Evolutionary conservation across 2,113 vertebrate species (phyloP).

Genomic region (Camelus bactrianus): DNA sequence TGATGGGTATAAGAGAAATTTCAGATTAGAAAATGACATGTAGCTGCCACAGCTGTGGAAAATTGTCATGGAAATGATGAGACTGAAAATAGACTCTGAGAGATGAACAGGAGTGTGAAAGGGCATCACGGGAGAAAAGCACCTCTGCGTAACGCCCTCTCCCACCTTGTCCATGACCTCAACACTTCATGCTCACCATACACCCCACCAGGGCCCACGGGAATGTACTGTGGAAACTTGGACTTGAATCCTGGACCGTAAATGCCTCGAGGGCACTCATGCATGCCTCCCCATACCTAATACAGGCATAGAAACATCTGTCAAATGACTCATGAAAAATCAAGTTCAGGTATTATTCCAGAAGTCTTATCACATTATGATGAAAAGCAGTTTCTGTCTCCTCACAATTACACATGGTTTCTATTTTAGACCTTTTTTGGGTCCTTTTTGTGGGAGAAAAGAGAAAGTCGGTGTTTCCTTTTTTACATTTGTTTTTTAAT

Average conservation of each 20-base stretch:
- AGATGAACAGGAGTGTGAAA: not conserved
- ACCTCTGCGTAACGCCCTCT: not conserved
- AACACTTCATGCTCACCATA: not conserved
- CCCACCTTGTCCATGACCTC: not conserved
- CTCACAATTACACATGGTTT: not conserved
- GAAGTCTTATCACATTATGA: not conserved
- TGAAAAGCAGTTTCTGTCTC: not conserved
- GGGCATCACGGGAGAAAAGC: not conserved
- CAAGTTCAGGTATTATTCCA: not conserved
- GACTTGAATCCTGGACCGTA: not conserved
- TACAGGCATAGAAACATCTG: not conserved
- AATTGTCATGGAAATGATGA: not conserved
- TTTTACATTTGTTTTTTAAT: not conserved
- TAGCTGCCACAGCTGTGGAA: not conserved
- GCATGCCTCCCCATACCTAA: not conserved
- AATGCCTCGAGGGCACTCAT: not conserved
- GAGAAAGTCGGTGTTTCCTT: not conserved
- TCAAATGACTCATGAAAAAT: not conserved
- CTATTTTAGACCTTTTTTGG: slow-evolving; percentile 6
- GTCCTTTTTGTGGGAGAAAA: not conserved
- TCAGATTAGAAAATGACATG: not conserved
- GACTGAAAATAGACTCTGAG: not conserved
- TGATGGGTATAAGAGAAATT: not conserved
- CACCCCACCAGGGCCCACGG: not conserved
- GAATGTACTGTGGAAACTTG: not conserved